Evolutionary conservation across 2,888 invertebrate species (phyloP).

Genomic region (Ochropleura leucogaster): DNA sequence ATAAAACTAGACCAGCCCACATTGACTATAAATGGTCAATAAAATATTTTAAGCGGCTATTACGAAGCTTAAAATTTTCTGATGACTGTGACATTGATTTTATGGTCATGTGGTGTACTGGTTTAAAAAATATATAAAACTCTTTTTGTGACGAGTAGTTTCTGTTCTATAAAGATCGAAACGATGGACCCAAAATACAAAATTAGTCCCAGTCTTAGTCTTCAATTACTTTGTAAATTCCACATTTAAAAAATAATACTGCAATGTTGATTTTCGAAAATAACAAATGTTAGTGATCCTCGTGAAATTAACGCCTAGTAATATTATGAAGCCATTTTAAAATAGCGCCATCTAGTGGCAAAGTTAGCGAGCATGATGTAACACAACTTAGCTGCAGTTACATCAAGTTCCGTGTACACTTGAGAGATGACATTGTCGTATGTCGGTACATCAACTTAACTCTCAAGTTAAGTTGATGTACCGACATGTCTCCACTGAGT

Average conservation of each 20-base stretch:
- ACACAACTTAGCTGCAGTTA: not conserved
- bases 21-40: slow-evolving; percentile 26
- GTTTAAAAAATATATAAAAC: not conserved
- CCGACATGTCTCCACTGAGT: not conserved
- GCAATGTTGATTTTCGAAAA: not conserved
- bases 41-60: slow-evolving; percentile 19
- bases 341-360: slow-evolving; percentile 51
- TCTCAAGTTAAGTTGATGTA: not conserved
- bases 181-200: not conserved
- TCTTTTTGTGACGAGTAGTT: not conserved
- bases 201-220: not conserved
- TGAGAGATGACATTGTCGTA: slow-evolving; percentile 49
- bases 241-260: not conserved
- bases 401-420: slow-evolving; percentile 25
- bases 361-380: slow-evolving; percentile 4
- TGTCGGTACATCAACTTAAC: too few species aligned
- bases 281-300: not conserved
- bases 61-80: slow-evolving; percentile 8
- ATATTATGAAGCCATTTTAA: not conserved
- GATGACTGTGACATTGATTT: slow-evolving; percentile 25
- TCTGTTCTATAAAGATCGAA: not conserved
- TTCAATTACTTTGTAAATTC: not conserved
- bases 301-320: not conserved
- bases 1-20: slow-evolving; percentile 20
- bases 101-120: not conserved